These are phyloP conservation scores for Drosophila antonietae DNA, from an alignment of 2,888 invertebrate genomes.

Conservation along the genomic window DNA sequence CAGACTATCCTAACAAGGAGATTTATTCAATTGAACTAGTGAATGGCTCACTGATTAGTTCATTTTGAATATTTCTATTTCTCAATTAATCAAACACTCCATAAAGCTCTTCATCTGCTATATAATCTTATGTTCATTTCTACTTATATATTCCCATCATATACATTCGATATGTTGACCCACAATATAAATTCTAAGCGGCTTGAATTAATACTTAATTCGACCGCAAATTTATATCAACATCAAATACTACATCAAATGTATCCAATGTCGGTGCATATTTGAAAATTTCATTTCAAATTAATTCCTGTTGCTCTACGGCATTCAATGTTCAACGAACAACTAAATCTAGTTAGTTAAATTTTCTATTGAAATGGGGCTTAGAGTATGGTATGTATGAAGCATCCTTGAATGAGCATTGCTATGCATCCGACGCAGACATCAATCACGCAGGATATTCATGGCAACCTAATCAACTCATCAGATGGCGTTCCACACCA, in stretches of 20 bases:
- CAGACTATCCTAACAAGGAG: background rate
- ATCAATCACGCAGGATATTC: conserved; percentile 27
- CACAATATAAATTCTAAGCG: background rate
- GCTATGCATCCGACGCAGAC: background rate
- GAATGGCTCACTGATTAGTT: background rate
- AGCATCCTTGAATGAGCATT: background rate
- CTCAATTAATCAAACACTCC: background rate
- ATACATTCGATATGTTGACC: background rate
- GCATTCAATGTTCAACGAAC: background rate
- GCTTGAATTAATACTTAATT: background rate
- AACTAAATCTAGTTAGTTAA: conserved; percentile 11
- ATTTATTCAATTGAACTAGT: background rate
- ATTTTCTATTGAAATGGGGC: background rate
- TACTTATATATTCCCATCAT: background rate
- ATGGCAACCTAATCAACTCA: conserved; percentile 54
- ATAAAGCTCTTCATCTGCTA: background rate
- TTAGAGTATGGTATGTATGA: background rate
- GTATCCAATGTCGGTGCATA: background rate
- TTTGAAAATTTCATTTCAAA: background rate
- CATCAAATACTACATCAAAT: background rate
- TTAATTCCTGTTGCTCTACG: background rate
- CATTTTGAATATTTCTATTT: background rate
- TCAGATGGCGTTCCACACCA: conserved; percentile 13
- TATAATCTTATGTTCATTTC: background rate
- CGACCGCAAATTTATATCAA: background rate